These are phyloP conservation scores for Ptiloglossa arizonensis DNA, from an alignment of 1,140 invertebrate genomes.

Conservation along the genomic window DNA sequence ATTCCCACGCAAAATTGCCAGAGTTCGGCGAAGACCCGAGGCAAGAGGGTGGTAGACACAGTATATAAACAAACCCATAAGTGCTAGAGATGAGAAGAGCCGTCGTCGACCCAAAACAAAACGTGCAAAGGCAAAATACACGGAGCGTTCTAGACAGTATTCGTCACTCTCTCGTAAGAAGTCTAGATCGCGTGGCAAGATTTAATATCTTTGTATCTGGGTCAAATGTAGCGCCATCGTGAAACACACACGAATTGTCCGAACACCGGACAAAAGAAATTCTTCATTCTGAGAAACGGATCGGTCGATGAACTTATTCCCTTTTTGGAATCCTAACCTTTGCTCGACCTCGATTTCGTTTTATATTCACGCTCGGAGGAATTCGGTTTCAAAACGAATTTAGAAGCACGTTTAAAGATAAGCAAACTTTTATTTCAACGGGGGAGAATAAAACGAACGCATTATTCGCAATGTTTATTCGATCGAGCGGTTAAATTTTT, in stretches of 20 bases:
- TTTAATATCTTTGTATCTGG: conserved; percentile 39
- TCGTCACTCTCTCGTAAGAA: conserved; percentile 1
- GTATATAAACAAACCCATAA: conserved; percentile 22
- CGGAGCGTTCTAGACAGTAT: conserved; percentile 7
- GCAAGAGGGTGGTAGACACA: not conserved
- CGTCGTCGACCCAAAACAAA: conserved; percentile 25
- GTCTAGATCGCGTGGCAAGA: conserved; percentile 15
- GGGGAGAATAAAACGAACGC: too few species aligned
- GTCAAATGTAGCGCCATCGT: conserved; percentile 14
- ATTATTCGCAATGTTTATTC: too few species aligned
- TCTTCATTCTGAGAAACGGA: conserved; percentile 20
- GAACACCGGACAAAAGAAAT: conserved; percentile 10
- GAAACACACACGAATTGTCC: conserved; percentile 7
- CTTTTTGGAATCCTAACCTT: not conserved
- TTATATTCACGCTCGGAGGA: not conserved
- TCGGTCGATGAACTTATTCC: conserved; percentile 28
- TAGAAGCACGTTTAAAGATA: too few species aligned
- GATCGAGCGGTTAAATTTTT: too few species aligned
- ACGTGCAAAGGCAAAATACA: conserved; percentile 6
- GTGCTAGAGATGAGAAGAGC: conserved; percentile 5
- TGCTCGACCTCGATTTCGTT: not conserved
- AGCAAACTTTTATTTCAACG: too few species aligned
- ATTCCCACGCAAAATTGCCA: not conserved
- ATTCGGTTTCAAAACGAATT: too few species aligned
- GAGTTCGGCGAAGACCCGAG: not conserved